Percentiles rank a stretch among this genome's conserved stretches.
These are phyloP conservation scores for Scleropages formosus DNA, from an alignment of 2,797 vertebrate genomes.

Conservation along the genomic window DNA sequence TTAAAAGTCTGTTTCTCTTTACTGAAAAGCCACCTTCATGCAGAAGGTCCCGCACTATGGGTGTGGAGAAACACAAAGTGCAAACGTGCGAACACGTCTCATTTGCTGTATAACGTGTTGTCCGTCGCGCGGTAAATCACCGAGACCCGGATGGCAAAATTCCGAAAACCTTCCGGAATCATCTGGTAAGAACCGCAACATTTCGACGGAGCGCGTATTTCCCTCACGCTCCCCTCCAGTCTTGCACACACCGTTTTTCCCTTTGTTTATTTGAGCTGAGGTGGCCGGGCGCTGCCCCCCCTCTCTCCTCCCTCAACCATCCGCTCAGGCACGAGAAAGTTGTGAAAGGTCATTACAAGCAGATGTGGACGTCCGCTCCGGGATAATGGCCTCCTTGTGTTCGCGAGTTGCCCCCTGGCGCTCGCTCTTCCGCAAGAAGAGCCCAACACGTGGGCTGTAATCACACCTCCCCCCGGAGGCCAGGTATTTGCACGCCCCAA, in stretches of 20 bases:
- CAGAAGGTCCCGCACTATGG: too few relatives aligned
- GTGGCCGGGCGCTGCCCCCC: background rate
- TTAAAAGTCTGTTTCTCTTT: too few relatives aligned
- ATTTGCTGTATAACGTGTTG: too few relatives aligned
- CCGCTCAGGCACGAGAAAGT: too few relatives aligned
- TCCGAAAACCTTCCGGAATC: background rate
- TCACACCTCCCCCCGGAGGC: background rate
- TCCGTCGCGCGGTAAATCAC: background rate
- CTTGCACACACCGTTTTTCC: too few relatives aligned
- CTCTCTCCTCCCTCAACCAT: too few relatives aligned
- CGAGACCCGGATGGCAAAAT: background rate
- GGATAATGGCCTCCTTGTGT: constrained; percentile 1
- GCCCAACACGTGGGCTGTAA: background rate
- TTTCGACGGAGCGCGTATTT: background rate
- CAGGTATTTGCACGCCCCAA: background rate
- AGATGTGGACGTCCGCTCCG: background rate
- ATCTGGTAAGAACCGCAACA: background rate
- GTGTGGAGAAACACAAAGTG: too few relatives aligned
- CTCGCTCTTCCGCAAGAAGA: too few relatives aligned
- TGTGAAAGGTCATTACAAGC: background rate
- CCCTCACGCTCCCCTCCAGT: background rate
- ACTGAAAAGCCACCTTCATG: too few relatives aligned
- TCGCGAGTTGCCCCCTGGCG: background rate
- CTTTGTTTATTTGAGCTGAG: background rate
- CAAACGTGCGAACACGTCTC: too few relatives aligned